Evolutionary conservation across 2,797 vertebrate genomes (phyloP), one percentile per base, ranked within the genome.

Genomic region (Merluccius polli): DNA sequence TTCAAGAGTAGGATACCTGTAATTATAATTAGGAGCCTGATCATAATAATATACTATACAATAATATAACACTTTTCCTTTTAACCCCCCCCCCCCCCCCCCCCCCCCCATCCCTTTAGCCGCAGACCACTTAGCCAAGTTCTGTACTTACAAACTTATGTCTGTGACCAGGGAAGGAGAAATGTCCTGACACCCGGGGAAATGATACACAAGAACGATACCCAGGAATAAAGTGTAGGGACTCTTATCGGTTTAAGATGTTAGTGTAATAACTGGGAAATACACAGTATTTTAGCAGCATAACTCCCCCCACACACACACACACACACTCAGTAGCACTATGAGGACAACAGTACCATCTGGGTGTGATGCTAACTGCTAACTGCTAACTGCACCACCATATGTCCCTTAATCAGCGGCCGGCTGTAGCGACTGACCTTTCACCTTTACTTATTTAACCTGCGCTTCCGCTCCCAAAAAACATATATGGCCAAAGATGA

Each of bases 181-280:
- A 10, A n/a, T 10, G 15, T 65, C 9, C 1, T 27, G n/a, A 65
- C 27, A 65, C 9, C 24, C 3, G 4, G 15, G 59, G 59, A 65
- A 65, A 65, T 59, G 24, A 65, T 27, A 4, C 59, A 27, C n/a
- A 12, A 27, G n/a, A 24, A 65, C 59, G 10, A 65, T 65, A 65
- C 1, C 4, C 59, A 65, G 24, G 2, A 18, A 27, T 12, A 27
- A 65, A 65, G 59, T 65, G 27, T 11, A 27, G 59, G 59, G 59
- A 27, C 12, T 27, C 59, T 65, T 27, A 65, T 65, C 59, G 76
- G 74, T 90, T 87, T 87, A 76, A 78, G 84, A 85, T 87, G 83
- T 87, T 81, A 82, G 83, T 84, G 38, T 84, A 83, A 89, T 89
- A 82, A 89, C 89, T 90, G 79, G 77, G 59, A 24, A 4, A 65